These are phyloP conservation scores for Acanthaster planci DNA, from an alignment of 35 echinoderm and acorn worm species.

Conservation along the genomic window DNA sequence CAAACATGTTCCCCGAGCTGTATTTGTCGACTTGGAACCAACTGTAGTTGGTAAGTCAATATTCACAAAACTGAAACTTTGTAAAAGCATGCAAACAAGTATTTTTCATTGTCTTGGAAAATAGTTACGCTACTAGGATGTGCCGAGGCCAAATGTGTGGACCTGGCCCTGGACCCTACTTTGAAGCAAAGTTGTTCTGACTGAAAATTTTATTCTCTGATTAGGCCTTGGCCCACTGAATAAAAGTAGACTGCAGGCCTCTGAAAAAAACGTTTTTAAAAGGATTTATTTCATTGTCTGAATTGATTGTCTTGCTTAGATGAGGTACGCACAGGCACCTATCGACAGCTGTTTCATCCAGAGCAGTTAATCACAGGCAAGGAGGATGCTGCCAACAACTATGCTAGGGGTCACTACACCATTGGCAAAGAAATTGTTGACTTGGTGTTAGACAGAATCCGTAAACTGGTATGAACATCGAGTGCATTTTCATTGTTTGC, in stretches of 20 bases:
- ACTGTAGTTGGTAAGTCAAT: slow-evolving; percentile 31
- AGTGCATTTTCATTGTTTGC: too few relatives aligned
- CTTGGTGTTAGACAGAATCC: background rate
- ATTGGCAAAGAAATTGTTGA: slow-evolving; percentile 47
- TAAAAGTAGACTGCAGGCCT: background rate
- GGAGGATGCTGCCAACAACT: slow-evolving; percentile 43
- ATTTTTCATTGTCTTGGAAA: too few relatives aligned
- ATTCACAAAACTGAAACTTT: background rate
- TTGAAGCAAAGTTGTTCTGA: too few relatives aligned
- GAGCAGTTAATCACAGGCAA: slow-evolving; percentile 39
- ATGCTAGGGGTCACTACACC: slow-evolving; percentile 44
- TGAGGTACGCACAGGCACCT: slow-evolving; percentile 23
- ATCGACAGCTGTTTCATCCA: slow-evolving; percentile 43
- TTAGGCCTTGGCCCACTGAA: too few relatives aligned
- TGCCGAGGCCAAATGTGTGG: too few relatives aligned
- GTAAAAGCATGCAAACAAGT: too few relatives aligned
- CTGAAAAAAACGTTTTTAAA: background rate
- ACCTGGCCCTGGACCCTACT: too few relatives aligned
- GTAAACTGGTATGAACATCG: slow-evolving; percentile 8
- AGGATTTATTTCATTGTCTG: background rate
- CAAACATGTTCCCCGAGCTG: slow-evolving; percentile 20
- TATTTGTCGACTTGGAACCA: slow-evolving; percentile 48
- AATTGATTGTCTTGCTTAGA: background rate
- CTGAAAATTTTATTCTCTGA: too few relatives aligned
- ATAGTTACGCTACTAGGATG: too few relatives aligned